Conservation (phyloP, 30 jellyfish, hydroid and myxozoan genomes). For the Euphysa ruthae region DNA sequence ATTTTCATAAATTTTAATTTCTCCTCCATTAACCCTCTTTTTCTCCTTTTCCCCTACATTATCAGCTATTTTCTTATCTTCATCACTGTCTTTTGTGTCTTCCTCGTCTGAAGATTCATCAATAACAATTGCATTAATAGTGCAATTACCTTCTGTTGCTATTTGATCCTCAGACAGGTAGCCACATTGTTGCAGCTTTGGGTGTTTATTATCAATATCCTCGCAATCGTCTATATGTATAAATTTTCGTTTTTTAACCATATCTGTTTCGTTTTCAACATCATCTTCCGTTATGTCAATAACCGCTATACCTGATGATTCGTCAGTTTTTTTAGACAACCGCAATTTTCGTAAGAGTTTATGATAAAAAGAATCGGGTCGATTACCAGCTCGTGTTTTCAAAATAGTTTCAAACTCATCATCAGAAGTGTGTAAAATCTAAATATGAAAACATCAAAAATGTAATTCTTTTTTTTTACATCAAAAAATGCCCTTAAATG, state of each 20-base stretch:
- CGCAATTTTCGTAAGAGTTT: conserved; percentile 19
- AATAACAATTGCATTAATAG: too few relatives aligned
- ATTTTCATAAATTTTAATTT: too few relatives aligned
- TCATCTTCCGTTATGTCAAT: conserved; percentile 35
- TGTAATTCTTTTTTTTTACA: too few relatives aligned
- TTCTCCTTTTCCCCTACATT: too few relatives aligned
- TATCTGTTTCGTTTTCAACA: neutral
- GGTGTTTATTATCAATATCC: neutral
- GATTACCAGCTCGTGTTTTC: conserved; percentile 27
- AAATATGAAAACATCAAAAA: neutral
- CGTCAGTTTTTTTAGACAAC: conserved; percentile 28
- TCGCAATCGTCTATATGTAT: conserved; percentile 14
- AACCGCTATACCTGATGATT: conserved; percentile 33
- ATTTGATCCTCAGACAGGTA: too few relatives aligned
- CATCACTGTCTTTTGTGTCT: too few relatives aligned
- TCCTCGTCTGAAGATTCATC: too few relatives aligned
- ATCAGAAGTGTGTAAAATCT: conserved; percentile 18
- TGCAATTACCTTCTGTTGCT: too few relatives aligned
- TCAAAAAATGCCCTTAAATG: too few relatives aligned
- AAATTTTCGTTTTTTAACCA: neutral
- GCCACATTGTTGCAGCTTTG: neutral
- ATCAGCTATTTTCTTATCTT: too few relatives aligned
- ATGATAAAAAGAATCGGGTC: conserved; percentile 30
- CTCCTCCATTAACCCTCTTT: too few relatives aligned
- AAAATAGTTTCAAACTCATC: conserved; percentile 13